These are phyloP conservation scores for Mycteria americana DNA, from an alignment of 2,797 vertebrate genomes.

Conservation along the genomic window DNA sequence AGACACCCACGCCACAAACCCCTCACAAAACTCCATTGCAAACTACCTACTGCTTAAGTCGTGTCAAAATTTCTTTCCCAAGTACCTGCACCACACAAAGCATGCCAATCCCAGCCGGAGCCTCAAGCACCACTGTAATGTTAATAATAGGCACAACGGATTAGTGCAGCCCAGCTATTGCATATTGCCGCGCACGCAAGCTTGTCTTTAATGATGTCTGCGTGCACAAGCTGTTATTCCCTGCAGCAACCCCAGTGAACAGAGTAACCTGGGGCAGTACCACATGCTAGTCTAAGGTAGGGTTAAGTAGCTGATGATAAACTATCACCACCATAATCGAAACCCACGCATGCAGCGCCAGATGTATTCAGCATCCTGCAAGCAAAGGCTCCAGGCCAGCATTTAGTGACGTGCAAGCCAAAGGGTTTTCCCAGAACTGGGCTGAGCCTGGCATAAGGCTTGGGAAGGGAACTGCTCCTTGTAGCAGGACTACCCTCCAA, in stretches of 20 bases:
- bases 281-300: neutral
- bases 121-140: accelerated
- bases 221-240: neutral
- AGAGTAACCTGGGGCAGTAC: neutral
- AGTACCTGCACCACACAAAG: neutral
- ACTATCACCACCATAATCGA: neutral
- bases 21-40: neutral
- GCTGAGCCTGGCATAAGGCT: neutral
- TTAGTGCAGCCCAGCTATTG: neutral
- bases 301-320: conserved; percentile 21
- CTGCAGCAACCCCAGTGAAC: neutral
- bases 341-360: neutral
- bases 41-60: neutral
- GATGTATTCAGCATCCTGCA: conserved; percentile 11
- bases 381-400: neutral
- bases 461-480: neutral
- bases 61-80: neutral
- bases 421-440: conserved; percentile 16
- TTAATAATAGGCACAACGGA: neutral
- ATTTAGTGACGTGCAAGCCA: neutral
- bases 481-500: neutral
- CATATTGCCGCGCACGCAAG: neutral
- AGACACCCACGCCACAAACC: neutral
- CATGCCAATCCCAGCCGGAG: neutral
- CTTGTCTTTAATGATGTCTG: neutral